Conservation (phyloP, 2,888 invertebrate genomes). For the Lutraria lutraria region DNA sequence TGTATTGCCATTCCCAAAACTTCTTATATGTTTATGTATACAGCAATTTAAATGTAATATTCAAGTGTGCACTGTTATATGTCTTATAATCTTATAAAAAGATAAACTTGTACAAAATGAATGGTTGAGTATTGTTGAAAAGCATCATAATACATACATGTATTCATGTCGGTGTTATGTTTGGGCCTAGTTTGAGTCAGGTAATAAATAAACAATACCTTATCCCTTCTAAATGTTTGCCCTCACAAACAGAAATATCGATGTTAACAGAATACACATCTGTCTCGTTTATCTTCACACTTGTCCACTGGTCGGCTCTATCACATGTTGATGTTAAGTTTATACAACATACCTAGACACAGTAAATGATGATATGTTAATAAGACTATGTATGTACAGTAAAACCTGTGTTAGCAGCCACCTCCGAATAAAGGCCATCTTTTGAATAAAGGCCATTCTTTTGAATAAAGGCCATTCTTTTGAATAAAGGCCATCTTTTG, state of each 20-base stretch:
- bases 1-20: no score
- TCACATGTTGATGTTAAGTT: neutral
- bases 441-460: no score
- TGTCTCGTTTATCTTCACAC: neutral
- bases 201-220: neutral
- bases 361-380: neutral
- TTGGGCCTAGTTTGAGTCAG: no score
- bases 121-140: neutral
- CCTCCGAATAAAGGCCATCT: no score
- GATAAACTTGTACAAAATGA: neutral
- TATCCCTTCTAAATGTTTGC: neutral
- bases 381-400: no score
- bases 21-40: no score
- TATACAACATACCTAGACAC: conserved; percentile 37
- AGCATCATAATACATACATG: neutral
- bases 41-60: neutral
- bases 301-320: neutral
- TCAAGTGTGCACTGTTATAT: neutral
- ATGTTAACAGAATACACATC: neutral
- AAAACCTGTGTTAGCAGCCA: no score
- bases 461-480: no score
- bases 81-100: neutral
- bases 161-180: neutral
- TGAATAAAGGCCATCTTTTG: no score
- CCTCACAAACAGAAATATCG: conserved; percentile 33